A percentile compares a stretch with the other conserved stretches of the same genome.
These are phyloP conservation scores for Plodia interpunctella DNA, from an alignment of 1,140 invertebrate genomes.

Conservation along the genomic window DNA sequence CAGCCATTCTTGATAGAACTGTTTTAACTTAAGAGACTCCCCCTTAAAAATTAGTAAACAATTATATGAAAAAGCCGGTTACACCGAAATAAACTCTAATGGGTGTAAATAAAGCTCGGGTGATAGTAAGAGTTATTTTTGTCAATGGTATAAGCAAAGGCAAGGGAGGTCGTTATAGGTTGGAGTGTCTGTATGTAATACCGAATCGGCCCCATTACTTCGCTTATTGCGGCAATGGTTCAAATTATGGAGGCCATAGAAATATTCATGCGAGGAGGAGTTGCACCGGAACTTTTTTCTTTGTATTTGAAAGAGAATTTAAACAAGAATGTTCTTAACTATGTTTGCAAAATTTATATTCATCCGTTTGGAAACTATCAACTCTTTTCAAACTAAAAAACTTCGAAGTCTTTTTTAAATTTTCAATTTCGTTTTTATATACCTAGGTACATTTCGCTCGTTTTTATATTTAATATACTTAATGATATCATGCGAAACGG, in stretches of 20 bases:
- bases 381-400: too few species aligned
- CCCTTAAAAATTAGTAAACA: conserved; percentile 16
- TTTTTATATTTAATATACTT: too few species aligned
- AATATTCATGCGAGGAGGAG: background rate
- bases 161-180: conserved; percentile 19
- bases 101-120: background rate
- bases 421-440: too few species aligned
- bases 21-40: conserved; percentile 21
- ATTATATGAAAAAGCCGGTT: background rate
- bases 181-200: conserved; percentile 29
- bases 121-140: background rate
- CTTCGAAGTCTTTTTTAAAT: too few species aligned
- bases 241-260: background rate
- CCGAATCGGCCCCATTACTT: conserved; percentile 44
- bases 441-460: too few species aligned
- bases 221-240: conserved; percentile 39
- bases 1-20: conserved; percentile 24
- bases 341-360: too few species aligned
- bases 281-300: too few species aligned
- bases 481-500: too few species aligned
- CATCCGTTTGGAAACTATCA: too few species aligned
- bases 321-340: too few species aligned
- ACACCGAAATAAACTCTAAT: background rate
- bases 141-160: conserved; percentile 21
- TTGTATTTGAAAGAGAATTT: too few species aligned